Percentiles rank a stretch among this genome's conserved stretches.
These are phyloP conservation scores for Leptosomus discolor DNA, from an alignment of 2,113 vertebrate species.

Conservation along the genomic window DNA sequence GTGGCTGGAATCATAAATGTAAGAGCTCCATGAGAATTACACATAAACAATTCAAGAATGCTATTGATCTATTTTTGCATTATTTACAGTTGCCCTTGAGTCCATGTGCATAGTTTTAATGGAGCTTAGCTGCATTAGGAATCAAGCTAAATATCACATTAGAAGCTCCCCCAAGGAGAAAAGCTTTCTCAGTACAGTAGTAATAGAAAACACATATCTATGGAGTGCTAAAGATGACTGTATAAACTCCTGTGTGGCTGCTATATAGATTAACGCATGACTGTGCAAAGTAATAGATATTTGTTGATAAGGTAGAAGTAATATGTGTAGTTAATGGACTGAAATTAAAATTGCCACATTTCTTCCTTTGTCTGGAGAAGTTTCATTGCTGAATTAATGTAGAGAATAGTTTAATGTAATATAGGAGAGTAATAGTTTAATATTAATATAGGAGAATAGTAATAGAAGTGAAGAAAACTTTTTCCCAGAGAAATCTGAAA, in stretches of 20 bases:
- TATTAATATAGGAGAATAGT: no score
- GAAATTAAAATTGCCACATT: background rate
- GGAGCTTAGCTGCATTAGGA: constrained; percentile 25
- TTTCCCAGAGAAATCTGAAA: background rate
- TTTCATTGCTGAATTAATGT: constrained; percentile 19
- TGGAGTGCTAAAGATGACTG: background rate
- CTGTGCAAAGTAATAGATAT: constrained; percentile 26
- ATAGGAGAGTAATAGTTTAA: no score
- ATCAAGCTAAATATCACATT: constrained; percentile 54
- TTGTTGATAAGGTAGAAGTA: constrained; percentile 4
- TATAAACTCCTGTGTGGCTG: background rate
- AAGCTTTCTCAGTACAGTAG: background rate
- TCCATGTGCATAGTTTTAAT: constrained; percentile 19
- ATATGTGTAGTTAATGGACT: background rate
- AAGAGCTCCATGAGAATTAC: background rate
- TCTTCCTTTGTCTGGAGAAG: background rate
- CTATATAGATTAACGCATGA: background rate
- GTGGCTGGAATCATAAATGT: background rate
- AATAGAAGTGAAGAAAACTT: background rate
- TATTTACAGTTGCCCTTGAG: constrained; percentile 64
- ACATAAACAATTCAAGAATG: constrained; percentile 47
- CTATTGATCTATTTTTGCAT: constrained; percentile 65
- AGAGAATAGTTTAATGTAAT: no score
- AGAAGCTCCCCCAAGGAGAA: constrained; percentile 1
- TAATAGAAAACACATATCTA: background rate